phyloP scores from a whole-genome alignment of 2,113 vertebrate genomes.

The Grantiella picta region DNA sequence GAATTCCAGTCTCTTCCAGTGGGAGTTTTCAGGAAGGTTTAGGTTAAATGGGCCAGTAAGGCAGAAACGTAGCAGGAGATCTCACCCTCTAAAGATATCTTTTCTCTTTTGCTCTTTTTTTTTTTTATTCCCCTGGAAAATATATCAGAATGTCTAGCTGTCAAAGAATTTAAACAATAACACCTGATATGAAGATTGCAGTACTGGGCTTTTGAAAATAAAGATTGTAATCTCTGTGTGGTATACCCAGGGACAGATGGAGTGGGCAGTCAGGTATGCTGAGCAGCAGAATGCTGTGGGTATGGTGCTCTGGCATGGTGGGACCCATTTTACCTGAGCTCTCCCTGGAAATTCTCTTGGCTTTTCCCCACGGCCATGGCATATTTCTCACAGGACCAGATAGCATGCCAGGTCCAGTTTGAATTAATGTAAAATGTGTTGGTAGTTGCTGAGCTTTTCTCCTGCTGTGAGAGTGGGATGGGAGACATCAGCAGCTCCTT shows the following conservation, averaged over 20 bases:
- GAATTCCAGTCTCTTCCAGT: slow-evolving; percentile 64
- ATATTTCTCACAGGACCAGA: background rate
- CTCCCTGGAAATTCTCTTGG: background rate
- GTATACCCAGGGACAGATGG: background rate
- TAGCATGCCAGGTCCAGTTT: background rate
- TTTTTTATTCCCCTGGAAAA: background rate
- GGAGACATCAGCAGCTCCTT: background rate
- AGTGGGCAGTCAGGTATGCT: background rate
- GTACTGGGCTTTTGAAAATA: background rate
- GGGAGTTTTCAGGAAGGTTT: slow-evolving; percentile 70
- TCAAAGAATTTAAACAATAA: slow-evolving; percentile 54
- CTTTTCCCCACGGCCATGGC: background rate
- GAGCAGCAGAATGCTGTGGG: background rate
- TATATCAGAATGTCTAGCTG: slow-evolving; percentile 35
- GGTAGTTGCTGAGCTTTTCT: background rate
- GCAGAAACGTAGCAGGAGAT: slow-evolving; percentile 45
- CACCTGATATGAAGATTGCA: background rate
- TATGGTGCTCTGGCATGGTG: background rate
- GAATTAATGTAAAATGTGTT: background rate
- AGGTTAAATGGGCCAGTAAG: slow-evolving; percentile 64
- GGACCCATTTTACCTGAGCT: background rate
- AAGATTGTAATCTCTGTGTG: background rate
- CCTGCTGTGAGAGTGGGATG: too few relatives aligned
- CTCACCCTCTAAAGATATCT: slow-evolving; percentile 4
- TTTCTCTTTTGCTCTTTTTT: background rate